These are phyloP conservation scores for Drosophila melanocephala DNA, from an alignment of 2,888 invertebrate genomes.

Conservation along the genomic window DNA sequence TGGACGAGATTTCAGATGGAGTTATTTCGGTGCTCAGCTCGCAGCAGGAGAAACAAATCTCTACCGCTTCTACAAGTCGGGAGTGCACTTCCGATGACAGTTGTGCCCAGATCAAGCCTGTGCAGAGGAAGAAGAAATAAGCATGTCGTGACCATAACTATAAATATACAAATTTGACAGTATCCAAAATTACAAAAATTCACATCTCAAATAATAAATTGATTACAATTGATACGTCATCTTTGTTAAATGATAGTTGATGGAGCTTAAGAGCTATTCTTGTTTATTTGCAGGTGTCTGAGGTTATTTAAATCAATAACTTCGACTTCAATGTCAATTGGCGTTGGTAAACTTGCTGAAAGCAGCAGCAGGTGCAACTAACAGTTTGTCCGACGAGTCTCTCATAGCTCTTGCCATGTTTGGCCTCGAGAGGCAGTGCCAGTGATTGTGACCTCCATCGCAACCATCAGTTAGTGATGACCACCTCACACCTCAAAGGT, in stretches of 20 bases:
- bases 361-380: not conserved
- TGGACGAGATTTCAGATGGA: constrained; percentile 65
- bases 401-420: constrained; percentile 50
- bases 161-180: not conserved
- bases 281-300: not conserved
- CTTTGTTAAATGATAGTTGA: not conserved
- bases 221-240: not conserved
- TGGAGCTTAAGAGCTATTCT: not conserved
- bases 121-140: constrained; percentile 17
- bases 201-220: not conserved
- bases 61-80: not conserved
- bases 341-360: constrained; percentile 6
- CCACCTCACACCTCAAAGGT: constrained; percentile 49
- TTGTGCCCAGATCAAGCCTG: constrained; percentile 10
- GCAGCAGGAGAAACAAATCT: constrained; percentile 34
- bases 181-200: not conserved
- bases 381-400: constrained; percentile 41
- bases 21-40: constrained; percentile 47
- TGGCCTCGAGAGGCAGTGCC: constrained; percentile 40
- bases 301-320: constrained; percentile 22
- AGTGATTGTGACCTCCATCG: constrained; percentile 43
- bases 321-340: constrained; percentile 32
- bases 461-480: constrained; percentile 67
- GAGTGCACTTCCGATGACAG: constrained; percentile 40
- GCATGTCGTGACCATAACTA: not conserved